Percentiles rank a stretch among this genome's conserved stretches.
phyloP scores from a whole-genome alignment of 2,888 invertebrate species.

The Nomada ferruginata region DNA sequence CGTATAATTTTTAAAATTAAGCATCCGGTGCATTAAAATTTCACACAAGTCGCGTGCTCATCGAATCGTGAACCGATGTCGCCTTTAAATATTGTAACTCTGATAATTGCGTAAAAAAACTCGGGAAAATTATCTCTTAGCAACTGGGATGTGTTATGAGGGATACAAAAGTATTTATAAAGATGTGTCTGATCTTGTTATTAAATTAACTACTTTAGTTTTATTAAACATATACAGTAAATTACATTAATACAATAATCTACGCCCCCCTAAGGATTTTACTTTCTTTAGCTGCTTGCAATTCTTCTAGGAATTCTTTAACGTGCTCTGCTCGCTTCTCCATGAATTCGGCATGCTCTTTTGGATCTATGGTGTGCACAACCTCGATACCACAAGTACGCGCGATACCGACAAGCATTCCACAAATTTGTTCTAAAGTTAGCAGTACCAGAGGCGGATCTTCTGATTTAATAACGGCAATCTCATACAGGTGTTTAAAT shows the following conservation, averaged over 20 bases:
- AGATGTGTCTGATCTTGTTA: background rate
- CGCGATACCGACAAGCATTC: conserved; percentile 91
- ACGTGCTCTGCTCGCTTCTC: conserved; percentile 89
- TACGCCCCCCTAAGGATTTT: conserved; percentile 93
- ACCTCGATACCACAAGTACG: conserved; percentile 94
- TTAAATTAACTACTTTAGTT: conserved; percentile 8
- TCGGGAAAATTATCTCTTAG: too few relatives aligned
- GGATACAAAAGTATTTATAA: background rate
- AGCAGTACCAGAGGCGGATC: conserved; percentile 90
- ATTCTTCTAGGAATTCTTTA: conserved; percentile 90
- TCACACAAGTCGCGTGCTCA: too few relatives aligned
- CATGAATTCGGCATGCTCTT: conserved; percentile 93
- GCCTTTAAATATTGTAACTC: too few relatives aligned
- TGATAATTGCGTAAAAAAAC: too few relatives aligned
- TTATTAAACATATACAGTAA: conserved; percentile 25
- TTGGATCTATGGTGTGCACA: conserved; percentile 90
- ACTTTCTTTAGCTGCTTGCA: conserved; percentile 94
- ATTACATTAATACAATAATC: conserved; percentile 76
- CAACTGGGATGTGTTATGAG: too few relatives aligned
- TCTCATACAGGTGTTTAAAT: conserved; percentile 98
- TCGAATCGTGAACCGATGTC: too few relatives aligned
- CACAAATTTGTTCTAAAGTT: conserved; percentile 90
- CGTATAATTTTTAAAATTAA: too few relatives aligned
- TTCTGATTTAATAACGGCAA: conserved; percentile 96
- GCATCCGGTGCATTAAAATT: too few relatives aligned